Base-by-base conservation (phyloP, 2,113 vertebrate genomes). In the Cyrtonyx montezumae region DNA sequence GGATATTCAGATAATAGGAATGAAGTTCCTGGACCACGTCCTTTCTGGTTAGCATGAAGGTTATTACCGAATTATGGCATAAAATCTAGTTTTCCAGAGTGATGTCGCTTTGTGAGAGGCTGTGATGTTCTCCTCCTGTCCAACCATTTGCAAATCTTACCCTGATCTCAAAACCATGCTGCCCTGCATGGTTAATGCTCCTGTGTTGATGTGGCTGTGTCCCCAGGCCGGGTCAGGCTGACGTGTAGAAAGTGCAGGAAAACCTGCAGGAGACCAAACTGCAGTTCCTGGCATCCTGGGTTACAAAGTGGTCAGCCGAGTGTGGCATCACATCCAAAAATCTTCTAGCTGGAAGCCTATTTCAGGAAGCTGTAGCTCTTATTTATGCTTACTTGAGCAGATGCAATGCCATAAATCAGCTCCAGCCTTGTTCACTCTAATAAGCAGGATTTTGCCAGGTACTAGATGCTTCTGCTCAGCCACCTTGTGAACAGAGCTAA, bases 121-220 rank as follows among this genome's bases (percentile, higher is more conserved):
- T 13, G 3, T 34, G 62, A 48, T 4, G 1, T 36, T 65, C 10
- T 58, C 18, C 18, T 49, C 34, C 48, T 77, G 43, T 9, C n/a
- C 8, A 3, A 42, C 63, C 36, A 22, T 48, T 34, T 19, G 49
- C 42, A 76, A 56, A 56, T 25, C 56, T 63, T 32, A 18, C 21
- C 21, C 17, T 56, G 30, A 30, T 56, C 65, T 77, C 37, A 30
- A 55, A 63, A 34, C 87, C 21, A 12, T 18, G 6, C 61, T 9
- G 18, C n/a, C 9, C 1, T 6, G 36, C 23, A 23, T 7, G 40
- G 34, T 70, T 65, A 42, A 63, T 65, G 32, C 32, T 65, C 13
- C 42, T n/a, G 32, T 0, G 0, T 18, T 65, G 7, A 15, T 0
- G 3, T 17, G 36, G 20, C 65, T 36, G 23, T 17, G 48, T 43